These are phyloP conservation scores for Micrasema longulum DNA, from an alignment of 1,140 invertebrate species.

Conservation along the genomic window DNA sequence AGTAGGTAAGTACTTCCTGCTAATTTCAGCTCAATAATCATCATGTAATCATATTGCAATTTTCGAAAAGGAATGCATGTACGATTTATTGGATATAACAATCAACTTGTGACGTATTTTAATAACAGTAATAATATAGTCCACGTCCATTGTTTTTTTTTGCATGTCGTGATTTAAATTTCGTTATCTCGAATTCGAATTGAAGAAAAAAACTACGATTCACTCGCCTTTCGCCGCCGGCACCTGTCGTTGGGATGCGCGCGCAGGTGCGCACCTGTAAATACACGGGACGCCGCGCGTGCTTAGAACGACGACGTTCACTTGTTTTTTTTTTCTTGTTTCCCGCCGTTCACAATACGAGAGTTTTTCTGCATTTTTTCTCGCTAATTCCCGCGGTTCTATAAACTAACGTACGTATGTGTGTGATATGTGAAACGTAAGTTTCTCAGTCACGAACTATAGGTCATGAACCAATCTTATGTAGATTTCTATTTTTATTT, in stretches of 20 bases:
- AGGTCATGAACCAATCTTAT: no score
- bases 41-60: no score
- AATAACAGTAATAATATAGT: constrained; percentile 10
- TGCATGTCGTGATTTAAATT: constrained; percentile 2
- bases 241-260: constrained; percentile 29
- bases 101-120: not conserved
- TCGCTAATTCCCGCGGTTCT: no score
- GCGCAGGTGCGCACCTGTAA: not conserved
- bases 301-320: not conserved
- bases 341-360: constrained; percentile 19
- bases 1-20: no score
- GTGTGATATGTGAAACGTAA: no score
- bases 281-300: constrained; percentile 4
- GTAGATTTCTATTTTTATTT: no score
- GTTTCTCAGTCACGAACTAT: no score
- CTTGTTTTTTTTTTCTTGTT: no score
- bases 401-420: no score
- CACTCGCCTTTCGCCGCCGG: constrained; percentile 18
- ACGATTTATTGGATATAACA: no score
- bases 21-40: no score
- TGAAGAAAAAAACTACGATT: not conserved
- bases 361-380: constrained; percentile 19
- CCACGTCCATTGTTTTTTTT: constrained; percentile 1
- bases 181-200: constrained; percentile 23
- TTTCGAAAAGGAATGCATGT: no score